These are phyloP conservation scores for Eupeodes latifasciatus DNA, from an alignment of 2,888 invertebrate species.

Conservation along the genomic window DNA sequence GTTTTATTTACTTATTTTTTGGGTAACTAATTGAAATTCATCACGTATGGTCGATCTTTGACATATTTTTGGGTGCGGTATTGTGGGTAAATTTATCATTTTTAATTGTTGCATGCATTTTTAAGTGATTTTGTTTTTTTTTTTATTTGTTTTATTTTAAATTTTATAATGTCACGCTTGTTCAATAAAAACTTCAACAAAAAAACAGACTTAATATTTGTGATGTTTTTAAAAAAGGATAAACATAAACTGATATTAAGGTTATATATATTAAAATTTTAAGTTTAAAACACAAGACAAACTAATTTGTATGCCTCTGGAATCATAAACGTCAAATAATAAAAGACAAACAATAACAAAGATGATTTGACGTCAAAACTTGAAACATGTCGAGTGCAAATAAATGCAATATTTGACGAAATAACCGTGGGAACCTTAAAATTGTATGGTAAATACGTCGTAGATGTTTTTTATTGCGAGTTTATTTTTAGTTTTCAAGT, in stretches of 20 bases:
- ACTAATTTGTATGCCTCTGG: constrained; percentile 20
- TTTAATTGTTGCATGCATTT: constrained; percentile 70
- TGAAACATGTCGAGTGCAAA: constrained; percentile 5
- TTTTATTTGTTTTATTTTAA: neutral
- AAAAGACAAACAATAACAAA: neutral
- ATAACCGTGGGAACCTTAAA: constrained; percentile 62
- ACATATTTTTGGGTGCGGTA: constrained; percentile 78
- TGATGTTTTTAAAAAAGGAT: constrained; percentile 1
- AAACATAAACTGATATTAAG: constrained; percentile 58
- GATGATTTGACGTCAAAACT: constrained; percentile 39
- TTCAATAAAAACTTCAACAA: constrained; percentile 5
- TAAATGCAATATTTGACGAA: neutral
- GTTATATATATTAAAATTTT: constrained; percentile 51
- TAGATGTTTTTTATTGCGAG: constrained; percentile 4
- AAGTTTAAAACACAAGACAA: neutral
- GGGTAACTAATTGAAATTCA: constrained; percentile 68
- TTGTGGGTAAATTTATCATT: constrained; percentile 70
- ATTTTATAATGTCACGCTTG: constrained; percentile 32
- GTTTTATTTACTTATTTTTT: neutral
- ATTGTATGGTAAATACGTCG: constrained; percentile 30
- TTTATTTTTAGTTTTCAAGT: neutral
- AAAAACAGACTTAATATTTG: constrained; percentile 9
- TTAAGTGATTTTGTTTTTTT: constrained; percentile 29
- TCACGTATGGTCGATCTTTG: constrained; percentile 77
- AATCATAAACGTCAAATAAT: constrained; percentile 52